These are phyloP conservation scores for Tachina lurida DNA, from an alignment of 2,888 invertebrate species.

Conservation along the genomic window DNA sequence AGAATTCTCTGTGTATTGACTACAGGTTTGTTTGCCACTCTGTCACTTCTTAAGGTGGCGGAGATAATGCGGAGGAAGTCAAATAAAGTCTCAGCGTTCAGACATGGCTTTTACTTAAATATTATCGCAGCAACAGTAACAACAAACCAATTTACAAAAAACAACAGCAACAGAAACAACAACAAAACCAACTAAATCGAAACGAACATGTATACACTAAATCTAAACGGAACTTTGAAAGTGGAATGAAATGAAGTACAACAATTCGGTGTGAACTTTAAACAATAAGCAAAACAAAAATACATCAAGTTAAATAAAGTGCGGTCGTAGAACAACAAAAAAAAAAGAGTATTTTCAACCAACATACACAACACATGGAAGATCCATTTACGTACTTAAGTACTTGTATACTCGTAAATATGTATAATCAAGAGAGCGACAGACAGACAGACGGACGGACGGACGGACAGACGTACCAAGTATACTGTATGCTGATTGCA, in stretches of 20 bases:
- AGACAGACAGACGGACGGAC: background rate
- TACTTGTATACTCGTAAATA: conserved; percentile 24
- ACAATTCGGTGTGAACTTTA: conserved; percentile 72
- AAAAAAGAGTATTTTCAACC: conserved; percentile 42
- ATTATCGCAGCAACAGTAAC: conserved; percentile 46
- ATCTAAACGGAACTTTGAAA: conserved; percentile 58
- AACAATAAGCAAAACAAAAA: conserved; percentile 71
- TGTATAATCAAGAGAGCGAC: conserved; percentile 36
- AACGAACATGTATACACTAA: conserved; percentile 33
- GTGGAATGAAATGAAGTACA: conserved; percentile 68
- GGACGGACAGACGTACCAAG: conserved; percentile 25
- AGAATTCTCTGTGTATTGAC: conserved; percentile 41
- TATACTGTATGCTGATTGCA: conserved; percentile 4
- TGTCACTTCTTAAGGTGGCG: conserved; percentile 5
- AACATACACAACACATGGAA: conserved; percentile 26
- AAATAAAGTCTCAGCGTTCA: conserved; percentile 38
- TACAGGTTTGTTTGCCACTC: conserved; percentile 29
- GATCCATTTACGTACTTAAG: conserved; percentile 15
- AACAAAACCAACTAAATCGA: conserved; percentile 50
- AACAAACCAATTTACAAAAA: conserved; percentile 11
- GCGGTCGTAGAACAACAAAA: conserved; percentile 64
- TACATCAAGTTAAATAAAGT: conserved; percentile 55
- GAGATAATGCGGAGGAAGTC: conserved; percentile 39
- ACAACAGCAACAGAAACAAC: background rate
- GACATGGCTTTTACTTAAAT: conserved; percentile 52